Percentiles rank a stretch among this genome's conserved stretches.
phyloP scores from a whole-genome alignment of 2,888 invertebrate genomes.

The Ichneumoninae sp. region DNA sequence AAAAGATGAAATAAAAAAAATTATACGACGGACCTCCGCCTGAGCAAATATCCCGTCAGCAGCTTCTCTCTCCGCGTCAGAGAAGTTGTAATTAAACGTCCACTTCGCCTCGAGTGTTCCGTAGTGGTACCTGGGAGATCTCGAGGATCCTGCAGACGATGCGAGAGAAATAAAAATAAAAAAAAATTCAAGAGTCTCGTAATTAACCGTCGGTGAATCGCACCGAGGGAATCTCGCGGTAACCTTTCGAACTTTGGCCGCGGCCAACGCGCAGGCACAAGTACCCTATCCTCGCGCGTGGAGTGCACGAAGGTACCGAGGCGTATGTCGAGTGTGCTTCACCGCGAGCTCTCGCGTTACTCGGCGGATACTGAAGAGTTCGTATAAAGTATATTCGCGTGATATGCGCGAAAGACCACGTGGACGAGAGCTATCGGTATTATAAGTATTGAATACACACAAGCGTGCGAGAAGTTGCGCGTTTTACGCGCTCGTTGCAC shows the following conservation, averaged over 20 bases:
- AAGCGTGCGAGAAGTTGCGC: slow-evolving; percentile 54
- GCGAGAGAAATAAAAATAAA: slow-evolving; percentile 10
- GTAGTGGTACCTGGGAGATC: slow-evolving; percentile 22
- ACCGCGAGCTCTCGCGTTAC: slow-evolving; percentile 34
- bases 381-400: slow-evolving; percentile 48
- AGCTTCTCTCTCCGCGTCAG: slow-evolving; percentile 32
- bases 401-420: slow-evolving; percentile 35
- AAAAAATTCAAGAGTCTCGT: slow-evolving; percentile 47
- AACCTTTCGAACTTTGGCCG: slow-evolving; percentile 65
- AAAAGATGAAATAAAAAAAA: slow-evolving; percentile 3
- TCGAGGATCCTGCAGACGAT: slow-evolving; percentile 35
- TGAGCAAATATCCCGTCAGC: slow-evolving; percentile 44
- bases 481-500: slow-evolving; percentile 64
- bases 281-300: slow-evolving; percentile 26
- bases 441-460: background rate
- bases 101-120: slow-evolving; percentile 35
- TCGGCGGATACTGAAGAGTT: slow-evolving; percentile 31
- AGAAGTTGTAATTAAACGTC: slow-evolving; percentile 65
- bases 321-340: slow-evolving; percentile 39
- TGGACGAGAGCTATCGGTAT: slow-evolving; percentile 27
- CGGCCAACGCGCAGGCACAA: slow-evolving; percentile 29
- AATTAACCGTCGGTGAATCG: slow-evolving; percentile 68
- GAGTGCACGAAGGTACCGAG: slow-evolving; percentile 30
- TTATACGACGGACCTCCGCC: slow-evolving; percentile 1
- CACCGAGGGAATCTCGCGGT: slow-evolving; percentile 59